These are phyloP conservation scores for Heteronetta atricapilla DNA, from an alignment of 2,113 vertebrate species.

Conservation along the genomic window DNA sequence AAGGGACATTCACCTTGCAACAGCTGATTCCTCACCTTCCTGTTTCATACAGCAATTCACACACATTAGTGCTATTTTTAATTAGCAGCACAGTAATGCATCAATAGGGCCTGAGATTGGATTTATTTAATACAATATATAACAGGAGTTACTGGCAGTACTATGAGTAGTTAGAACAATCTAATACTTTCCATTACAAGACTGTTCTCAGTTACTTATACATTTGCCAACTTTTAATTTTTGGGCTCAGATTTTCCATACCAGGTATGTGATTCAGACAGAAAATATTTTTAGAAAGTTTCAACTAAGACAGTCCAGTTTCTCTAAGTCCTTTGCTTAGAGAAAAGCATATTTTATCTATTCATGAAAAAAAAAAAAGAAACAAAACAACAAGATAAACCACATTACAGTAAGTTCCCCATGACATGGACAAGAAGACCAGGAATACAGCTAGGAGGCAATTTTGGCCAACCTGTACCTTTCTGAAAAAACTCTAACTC, in stretches of 20 bases:
- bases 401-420: neutral
- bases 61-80: neutral
- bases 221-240: constrained; percentile 43
- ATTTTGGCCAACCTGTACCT: neutral
- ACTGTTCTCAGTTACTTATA: neutral
- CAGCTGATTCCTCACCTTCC: neutral
- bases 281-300: constrained; percentile 53
- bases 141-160: neutral
- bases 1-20: neutral
- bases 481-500: neutral
- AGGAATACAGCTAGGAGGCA: neutral
- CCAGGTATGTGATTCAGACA: constrained; percentile 10
- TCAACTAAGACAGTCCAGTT: neutral
- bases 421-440: neutral
- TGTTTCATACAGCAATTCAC: neutral
- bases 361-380: neutral
- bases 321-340: neutral
- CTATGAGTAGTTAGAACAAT: constrained; percentile 17
- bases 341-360: constrained; percentile 14
- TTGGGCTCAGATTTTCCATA: constrained; percentile 8
- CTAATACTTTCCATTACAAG: constrained; percentile 24
- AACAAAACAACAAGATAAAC: neutral
- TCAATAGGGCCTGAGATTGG: neutral
- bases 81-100: neutral
- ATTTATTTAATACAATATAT: constrained; percentile 16